phyloP scores from a whole-genome alignment of 2,113 vertebrate species.

The Nyctereutes procyonoides region DNA sequence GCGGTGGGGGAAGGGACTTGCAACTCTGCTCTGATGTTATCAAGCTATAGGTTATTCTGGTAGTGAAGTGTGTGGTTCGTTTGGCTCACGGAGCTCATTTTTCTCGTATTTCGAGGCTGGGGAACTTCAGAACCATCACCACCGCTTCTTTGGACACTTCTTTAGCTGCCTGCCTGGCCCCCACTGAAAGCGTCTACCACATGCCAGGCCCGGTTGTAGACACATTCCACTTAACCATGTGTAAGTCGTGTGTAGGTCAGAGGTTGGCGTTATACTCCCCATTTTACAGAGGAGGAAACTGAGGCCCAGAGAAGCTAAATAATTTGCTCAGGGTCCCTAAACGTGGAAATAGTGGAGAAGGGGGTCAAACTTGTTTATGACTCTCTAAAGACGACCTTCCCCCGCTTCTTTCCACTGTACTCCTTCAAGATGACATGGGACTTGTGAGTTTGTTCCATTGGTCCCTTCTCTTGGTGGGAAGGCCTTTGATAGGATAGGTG shows the following conservation, averaged over 20 bases:
- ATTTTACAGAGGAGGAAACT: background rate
- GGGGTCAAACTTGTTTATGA: background rate
- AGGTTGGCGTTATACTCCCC: too few species aligned
- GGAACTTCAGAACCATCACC: background rate
- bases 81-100: background rate
- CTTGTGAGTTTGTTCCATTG: background rate
- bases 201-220: background rate
- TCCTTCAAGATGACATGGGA: background rate
- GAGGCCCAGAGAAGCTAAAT: background rate
- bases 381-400: accelerated
- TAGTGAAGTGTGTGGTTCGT: accelerated
- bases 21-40: background rate
- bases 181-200: accelerated
- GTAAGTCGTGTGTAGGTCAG: background rate
- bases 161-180: background rate
- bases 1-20: background rate
- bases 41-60: background rate
- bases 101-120: background rate
- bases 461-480: background rate
- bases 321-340: too few species aligned
- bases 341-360: background rate
- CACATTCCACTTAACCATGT: accelerated
- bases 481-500: background rate
- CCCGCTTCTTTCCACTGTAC: accelerated
- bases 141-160: background rate